Conservation (phyloP, 1,140 invertebrate genomes). For the Conopomorpha cramerella region DNA sequence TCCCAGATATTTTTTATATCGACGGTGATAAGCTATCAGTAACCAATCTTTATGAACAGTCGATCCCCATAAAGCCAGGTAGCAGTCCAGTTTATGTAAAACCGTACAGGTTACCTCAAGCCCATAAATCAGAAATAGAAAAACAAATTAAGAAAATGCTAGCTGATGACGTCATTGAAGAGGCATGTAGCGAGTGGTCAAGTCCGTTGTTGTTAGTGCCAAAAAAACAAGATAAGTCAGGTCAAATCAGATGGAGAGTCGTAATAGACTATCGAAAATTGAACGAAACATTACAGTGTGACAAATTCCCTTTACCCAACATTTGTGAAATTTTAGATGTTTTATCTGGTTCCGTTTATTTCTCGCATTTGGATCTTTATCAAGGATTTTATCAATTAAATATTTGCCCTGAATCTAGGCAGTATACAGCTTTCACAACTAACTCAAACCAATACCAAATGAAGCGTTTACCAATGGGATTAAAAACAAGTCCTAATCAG, state of each 20-base stretch:
- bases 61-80: not conserved
- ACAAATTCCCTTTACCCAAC: slow-evolving; percentile 5
- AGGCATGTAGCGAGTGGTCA: slow-evolving; percentile 6
- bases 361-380: slow-evolving; percentile 1
- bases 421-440: slow-evolving; percentile 6
- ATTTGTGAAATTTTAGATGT: slow-evolving; percentile 3
- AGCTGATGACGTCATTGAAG: slow-evolving; percentile 14
- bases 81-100: not conserved
- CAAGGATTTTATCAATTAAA: slow-evolving; percentile 3
- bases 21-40: not conserved
- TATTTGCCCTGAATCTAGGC: slow-evolving; percentile 1
- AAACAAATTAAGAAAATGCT: slow-evolving; percentile 9
- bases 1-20: not conserved
- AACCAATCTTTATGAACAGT: not conserved
- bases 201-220: slow-evolving; percentile 4
- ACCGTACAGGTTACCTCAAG: slow-evolving; percentile 1
- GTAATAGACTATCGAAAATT: slow-evolving; percentile 4
- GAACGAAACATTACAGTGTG: slow-evolving; percentile 1
- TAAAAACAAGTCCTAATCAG: slow-evolving; percentile 9
- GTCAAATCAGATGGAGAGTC: slow-evolving; percentile 3
- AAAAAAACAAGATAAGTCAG: not conserved
- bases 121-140: slow-evolving; percentile 6
- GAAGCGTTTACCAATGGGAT: slow-evolving; percentile 10
- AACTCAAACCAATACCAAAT: slow-evolving; percentile 7
- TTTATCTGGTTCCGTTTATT: slow-evolving; percentile 1